Conservation (phyloP, 2,113 vertebrate genomes). For the Cacatua alba region DNA sequence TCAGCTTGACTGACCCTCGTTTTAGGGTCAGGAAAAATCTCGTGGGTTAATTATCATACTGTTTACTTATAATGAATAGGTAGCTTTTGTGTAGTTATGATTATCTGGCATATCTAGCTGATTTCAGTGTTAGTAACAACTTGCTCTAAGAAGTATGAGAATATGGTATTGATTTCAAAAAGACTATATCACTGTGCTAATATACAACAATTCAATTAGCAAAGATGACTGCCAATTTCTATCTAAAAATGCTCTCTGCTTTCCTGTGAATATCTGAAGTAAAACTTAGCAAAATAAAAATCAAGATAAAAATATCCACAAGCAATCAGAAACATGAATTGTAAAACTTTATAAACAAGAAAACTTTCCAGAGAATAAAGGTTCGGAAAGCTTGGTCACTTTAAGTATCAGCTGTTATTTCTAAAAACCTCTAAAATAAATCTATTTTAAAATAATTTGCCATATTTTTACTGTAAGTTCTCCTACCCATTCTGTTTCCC, state of each 20-base stretch:
- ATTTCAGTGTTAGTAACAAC: constrained; percentile 14
- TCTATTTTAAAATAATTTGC: background rate
- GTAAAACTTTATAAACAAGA: background rate
- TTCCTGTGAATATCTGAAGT: background rate
- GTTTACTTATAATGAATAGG: background rate
- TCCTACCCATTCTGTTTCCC: background rate
- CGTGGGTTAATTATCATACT: background rate
- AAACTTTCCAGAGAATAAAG: background rate
- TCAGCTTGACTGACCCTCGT: accelerated
- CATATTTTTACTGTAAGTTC: background rate
- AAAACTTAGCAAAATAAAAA: background rate
- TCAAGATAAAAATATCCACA: background rate
- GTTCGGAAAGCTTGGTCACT: background rate
- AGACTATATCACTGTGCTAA: background rate
- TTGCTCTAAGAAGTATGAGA: background rate
- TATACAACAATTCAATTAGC: constrained; percentile 28
- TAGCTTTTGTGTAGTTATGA: background rate
- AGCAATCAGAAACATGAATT: background rate
- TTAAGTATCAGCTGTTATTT: background rate
- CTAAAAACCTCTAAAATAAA: background rate
- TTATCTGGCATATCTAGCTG: background rate
- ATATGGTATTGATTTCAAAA: background rate
- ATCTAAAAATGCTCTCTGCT: background rate
- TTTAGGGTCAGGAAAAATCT: constrained; percentile 1
- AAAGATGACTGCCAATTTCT: background rate